These are phyloP conservation scores for Crotalus helleri DNA, from an alignment of 2,113 vertebrate species.

Conservation along the genomic window DNA sequence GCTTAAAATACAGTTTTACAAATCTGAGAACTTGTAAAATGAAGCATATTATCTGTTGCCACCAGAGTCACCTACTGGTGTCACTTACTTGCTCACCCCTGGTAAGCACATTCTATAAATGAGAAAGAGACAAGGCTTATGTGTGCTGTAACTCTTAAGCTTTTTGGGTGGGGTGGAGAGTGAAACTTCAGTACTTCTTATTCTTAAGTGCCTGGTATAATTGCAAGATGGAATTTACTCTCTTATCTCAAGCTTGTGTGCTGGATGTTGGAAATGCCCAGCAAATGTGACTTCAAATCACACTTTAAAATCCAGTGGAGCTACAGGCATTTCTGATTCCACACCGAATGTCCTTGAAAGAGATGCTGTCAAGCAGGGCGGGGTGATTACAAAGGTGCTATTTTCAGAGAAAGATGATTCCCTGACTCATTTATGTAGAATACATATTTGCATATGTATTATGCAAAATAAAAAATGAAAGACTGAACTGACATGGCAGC, in stretches of 20 bases:
- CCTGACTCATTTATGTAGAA: background rate
- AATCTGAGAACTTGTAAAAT: slow-evolving; percentile 3
- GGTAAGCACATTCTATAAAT: background rate
- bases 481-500: background rate
- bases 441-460: background rate
- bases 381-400: background rate
- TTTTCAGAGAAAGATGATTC: background rate
- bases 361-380: background rate
- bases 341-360: background rate
- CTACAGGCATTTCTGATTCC: background rate
- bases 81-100: background rate
- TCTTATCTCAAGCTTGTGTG: background rate
- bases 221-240: background rate
- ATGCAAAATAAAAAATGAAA: background rate
- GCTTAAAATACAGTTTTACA: background rate
- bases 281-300: background rate
- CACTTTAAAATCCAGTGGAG: background rate
- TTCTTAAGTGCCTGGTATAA: background rate
- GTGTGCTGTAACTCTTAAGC: background rate
- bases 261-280: background rate
- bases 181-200: background rate
- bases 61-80: background rate
- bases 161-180: background rate
- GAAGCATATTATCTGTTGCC: background rate
- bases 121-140: background rate